Conservation (phyloP, 2,797 vertebrate genomes). For the Mionectes olivaceus region DNA sequence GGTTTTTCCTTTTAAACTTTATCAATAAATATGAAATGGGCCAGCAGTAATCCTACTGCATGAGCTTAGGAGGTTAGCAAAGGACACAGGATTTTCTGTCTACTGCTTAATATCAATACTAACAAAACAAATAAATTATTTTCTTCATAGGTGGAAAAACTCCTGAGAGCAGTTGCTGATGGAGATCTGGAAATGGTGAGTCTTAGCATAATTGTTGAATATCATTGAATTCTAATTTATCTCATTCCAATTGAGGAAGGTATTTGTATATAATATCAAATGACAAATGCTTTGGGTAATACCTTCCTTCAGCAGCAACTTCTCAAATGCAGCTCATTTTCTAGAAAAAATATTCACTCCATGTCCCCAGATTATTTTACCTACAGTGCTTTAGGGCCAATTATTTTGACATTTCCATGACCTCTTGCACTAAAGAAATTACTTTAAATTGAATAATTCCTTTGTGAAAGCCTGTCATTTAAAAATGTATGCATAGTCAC, state of each 20-base stretch:
- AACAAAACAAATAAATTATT: conserved; percentile 19
- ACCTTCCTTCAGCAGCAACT: not conserved
- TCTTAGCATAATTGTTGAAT: not conserved
- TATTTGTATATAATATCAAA: not conserved
- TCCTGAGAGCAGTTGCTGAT: conserved; percentile 93
- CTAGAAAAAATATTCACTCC: not conserved
- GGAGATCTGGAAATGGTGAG: conserved; percentile 96
- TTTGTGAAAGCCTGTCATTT: not conserved
- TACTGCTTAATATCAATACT: not conserved
- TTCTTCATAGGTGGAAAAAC: conserved; percentile 90
- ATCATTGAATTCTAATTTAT: not conserved
- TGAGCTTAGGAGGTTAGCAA: conserved; percentile 4
- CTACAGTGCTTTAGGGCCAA: not conserved
- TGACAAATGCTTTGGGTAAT: not conserved
- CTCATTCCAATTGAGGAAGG: not conserved
- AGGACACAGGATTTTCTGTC: conserved; percentile 29
- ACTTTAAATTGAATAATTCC: not conserved
- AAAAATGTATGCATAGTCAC: not conserved
- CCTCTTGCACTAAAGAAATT: not conserved
- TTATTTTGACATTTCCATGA: not conserved
- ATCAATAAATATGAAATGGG: not conserved
- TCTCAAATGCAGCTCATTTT: not conserved
- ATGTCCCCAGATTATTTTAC: not conserved
- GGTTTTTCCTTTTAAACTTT: conserved; percentile 15
- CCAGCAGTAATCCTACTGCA: not conserved